These are phyloP conservation scores for Pomatostomus ruficeps DNA, from an alignment of 2,113 vertebrate species.

Conservation along the genomic window DNA sequence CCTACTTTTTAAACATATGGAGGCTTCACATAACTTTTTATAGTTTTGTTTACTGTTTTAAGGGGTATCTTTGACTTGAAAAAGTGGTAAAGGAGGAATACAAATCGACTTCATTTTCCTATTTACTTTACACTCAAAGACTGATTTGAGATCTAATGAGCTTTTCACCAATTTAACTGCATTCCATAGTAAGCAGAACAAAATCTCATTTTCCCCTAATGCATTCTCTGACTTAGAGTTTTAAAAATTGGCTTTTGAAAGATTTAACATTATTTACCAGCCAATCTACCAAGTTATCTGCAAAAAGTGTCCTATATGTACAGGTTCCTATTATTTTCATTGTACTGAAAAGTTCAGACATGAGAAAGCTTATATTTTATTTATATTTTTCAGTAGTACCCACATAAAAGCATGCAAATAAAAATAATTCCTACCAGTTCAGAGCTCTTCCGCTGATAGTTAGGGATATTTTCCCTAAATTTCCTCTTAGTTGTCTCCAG, in stretches of 20 bases:
- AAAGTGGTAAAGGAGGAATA: background rate
- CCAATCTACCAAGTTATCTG: background rate
- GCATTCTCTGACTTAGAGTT: background rate
- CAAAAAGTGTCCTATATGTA: background rate
- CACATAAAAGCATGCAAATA: background rate
- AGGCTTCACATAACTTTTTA: background rate
- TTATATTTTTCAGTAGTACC: background rate
- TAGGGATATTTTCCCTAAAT: background rate
- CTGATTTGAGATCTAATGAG: background rate
- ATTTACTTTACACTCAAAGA: background rate
- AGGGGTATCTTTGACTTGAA: background rate
- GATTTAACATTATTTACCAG: background rate
- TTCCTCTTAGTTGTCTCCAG: background rate
- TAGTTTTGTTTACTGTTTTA: background rate
- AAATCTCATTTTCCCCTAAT: background rate
- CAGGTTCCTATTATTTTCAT: background rate
- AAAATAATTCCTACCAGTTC: constrained; percentile 22
- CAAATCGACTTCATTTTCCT: background rate
- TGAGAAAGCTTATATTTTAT: background rate
- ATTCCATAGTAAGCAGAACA: background rate
- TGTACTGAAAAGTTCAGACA: background rate
- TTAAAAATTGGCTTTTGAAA: background rate
- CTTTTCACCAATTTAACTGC: background rate
- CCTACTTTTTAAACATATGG: background rate
- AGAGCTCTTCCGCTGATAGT: background rate